phyloP scores from a whole-genome alignment of 2,888 invertebrate genomes.

The Xylota segnis region DNA sequence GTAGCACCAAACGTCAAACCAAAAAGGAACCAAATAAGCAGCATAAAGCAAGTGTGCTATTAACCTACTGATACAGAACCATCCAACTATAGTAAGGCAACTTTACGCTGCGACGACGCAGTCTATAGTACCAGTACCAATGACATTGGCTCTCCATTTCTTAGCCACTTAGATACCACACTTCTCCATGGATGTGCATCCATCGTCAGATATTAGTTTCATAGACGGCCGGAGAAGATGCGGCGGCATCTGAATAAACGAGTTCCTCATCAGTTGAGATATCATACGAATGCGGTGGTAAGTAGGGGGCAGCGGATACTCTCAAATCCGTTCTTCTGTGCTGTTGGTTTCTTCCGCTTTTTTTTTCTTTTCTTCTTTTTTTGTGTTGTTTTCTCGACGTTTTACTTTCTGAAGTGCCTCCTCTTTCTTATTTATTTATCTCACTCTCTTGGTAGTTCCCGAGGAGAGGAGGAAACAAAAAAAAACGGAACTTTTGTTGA shows the following conservation, averaged over 20 bases:
- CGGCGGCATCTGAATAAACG: slow-evolving; percentile 46
- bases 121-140: slow-evolving; percentile 57
- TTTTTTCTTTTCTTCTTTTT: slow-evolving; percentile 60
- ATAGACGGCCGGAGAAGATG: slow-evolving; percentile 42
- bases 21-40: slow-evolving; percentile 76
- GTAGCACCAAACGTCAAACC: slow-evolving; percentile 30
- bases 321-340: slow-evolving; percentile 48
- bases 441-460: slow-evolving; percentile 34
- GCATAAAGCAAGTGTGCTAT: slow-evolving; percentile 83
- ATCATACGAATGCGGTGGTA: slow-evolving; percentile 51
- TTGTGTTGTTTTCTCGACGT: slow-evolving; percentile 40
- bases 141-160: slow-evolving; percentile 75
- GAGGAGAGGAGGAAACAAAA: slow-evolving; percentile 57
- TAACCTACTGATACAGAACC: slow-evolving; percentile 85
- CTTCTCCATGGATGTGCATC: slow-evolving; percentile 59
- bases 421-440: slow-evolving; percentile 55
- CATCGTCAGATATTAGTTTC: slow-evolving; percentile 65
- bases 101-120: slow-evolving; percentile 31
- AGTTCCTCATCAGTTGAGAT: slow-evolving; percentile 67
- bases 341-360: slow-evolving; percentile 68
- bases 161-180: slow-evolving; percentile 24
- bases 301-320: slow-evolving; percentile 28
- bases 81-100: slow-evolving; percentile 77
- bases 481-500: slow-evolving; percentile 74
- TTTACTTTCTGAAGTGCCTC: slow-evolving; percentile 75